These are phyloP conservation scores for Chrysina gloriosa DNA, from an alignment of 2,888 invertebrate species.

Conservation along the genomic window DNA sequence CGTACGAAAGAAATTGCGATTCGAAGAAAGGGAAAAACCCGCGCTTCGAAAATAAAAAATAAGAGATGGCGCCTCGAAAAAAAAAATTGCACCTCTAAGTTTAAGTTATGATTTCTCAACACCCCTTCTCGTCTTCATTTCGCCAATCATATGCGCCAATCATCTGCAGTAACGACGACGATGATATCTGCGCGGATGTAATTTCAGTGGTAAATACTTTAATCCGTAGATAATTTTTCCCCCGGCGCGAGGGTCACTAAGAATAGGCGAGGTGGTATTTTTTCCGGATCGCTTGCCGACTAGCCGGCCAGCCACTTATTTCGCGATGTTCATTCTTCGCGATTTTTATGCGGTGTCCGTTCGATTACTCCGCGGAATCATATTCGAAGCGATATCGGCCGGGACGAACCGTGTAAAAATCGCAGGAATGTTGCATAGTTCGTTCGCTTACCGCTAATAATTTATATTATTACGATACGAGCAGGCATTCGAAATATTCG, in stretches of 20 bases:
- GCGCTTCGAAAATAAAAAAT: too few species aligned
- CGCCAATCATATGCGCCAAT: too few species aligned
- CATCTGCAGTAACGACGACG: too few species aligned
- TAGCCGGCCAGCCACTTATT: conserved; percentile 11
- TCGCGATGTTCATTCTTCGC: conserved; percentile 21
- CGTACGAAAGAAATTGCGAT: too few species aligned
- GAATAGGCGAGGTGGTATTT: not conserved
- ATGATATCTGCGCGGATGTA: not conserved
- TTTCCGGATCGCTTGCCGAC: not conserved
- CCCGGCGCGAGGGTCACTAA: not conserved
- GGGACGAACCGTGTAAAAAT: conserved; percentile 26
- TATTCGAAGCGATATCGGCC: conserved; percentile 14
- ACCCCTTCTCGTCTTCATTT: too few species aligned
- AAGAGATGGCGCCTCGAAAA: too few species aligned
- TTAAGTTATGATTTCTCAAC: too few species aligned
- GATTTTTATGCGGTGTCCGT: conserved; percentile 22
- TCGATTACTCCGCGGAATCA: conserved; percentile 27
- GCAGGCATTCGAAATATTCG: conserved; percentile 53
- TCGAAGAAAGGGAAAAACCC: too few species aligned
- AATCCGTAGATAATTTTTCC: not conserved
- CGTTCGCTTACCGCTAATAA: conserved; percentile 49
- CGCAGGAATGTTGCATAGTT: conserved; percentile 37
- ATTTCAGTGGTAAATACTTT: conserved; percentile 7
- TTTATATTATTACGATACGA: conserved; percentile 51
- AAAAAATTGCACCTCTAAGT: too few species aligned